These are phyloP conservation scores for Lontra canadensis DNA, from an alignment of 2,113 vertebrate genomes.

Conservation along the genomic window DNA sequence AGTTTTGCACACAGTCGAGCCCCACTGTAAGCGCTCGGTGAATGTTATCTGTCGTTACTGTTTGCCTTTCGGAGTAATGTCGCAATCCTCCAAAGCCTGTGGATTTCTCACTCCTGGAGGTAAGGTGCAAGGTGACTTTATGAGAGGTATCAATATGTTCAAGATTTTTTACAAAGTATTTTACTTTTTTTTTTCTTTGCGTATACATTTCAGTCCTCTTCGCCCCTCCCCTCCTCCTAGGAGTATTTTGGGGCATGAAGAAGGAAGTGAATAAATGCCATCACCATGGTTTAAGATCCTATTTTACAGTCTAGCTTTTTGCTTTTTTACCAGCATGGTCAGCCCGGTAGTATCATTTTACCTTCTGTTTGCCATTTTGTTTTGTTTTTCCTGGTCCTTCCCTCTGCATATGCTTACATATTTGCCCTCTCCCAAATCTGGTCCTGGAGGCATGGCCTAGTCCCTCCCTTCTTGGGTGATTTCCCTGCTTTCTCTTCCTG, in stretches of 20 bases:
- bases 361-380: not conserved
- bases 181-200: not conserved
- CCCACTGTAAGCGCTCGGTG: not conserved
- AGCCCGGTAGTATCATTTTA: not conserved
- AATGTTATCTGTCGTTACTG: not conserved
- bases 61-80: not conserved
- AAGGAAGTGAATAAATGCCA: not conserved
- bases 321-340: not conserved
- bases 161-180: not conserved
- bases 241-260: not conserved
- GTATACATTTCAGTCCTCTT: not conserved
- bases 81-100: not conserved
- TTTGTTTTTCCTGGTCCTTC: not conserved
- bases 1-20: not conserved
- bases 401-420: not conserved
- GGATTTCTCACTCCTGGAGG: not conserved
- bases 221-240: not conserved
- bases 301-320: not conserved
- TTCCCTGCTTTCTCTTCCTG: not conserved
- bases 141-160: no score
- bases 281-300: not conserved
- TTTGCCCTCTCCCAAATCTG: not conserved
- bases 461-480: not conserved
- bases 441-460: not conserved
- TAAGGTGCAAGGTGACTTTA: not conserved